Evolutionary conservation across 2,888 invertebrate genomes (phyloP), one percentile per base, ranked within the genome.

Genomic region (Pycnomerus fuliginosus): DNA sequence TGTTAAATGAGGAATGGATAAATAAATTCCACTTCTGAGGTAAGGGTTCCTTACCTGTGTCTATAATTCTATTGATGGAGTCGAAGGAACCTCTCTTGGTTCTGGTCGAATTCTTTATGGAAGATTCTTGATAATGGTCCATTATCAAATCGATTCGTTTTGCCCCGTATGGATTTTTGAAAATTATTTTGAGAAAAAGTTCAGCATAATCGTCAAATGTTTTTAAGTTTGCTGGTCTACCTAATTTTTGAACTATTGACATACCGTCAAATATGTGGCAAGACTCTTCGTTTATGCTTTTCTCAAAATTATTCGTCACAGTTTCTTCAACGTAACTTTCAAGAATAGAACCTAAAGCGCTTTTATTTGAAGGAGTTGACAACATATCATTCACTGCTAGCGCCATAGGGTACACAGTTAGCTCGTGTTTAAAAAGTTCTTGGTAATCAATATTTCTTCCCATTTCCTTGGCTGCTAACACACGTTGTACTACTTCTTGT

Each of bases 21-120:
- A n/a, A n/a, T n/a, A n/a, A 28, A 29, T 50, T 35, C 48, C 50
- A 52, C 23, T 52, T 38, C 20, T 48, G 48, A 2, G 47, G 52
- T 22, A 52, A 32, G n/a, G 20, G 1, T 24, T 28, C 27, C 22
- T 32, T 22, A 1, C 15, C 8, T 20, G 12, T 30, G 7, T 47
- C 34, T 25, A 38, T 43, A 16, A 17, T 15, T 24, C 32, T n/a
- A 2, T 37, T 5, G 13, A 43, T 31, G 5, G 32, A 28, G 2
- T 12, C 8, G 10, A 17, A 13, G 3, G 14, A 5, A 11, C 14
- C 14, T 16, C 33, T 31, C 10, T 38, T 47, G 5, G 14, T 7
- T 14, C 38, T 22, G 2, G 42, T 33, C 7, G 15, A 33, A 15
- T 23, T 23, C 20, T 43, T 47, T 15, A 47, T 47, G 7, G 43